Conservation (phyloP, 1,140 invertebrate species). For the Octopus bimaculoides region DNA sequence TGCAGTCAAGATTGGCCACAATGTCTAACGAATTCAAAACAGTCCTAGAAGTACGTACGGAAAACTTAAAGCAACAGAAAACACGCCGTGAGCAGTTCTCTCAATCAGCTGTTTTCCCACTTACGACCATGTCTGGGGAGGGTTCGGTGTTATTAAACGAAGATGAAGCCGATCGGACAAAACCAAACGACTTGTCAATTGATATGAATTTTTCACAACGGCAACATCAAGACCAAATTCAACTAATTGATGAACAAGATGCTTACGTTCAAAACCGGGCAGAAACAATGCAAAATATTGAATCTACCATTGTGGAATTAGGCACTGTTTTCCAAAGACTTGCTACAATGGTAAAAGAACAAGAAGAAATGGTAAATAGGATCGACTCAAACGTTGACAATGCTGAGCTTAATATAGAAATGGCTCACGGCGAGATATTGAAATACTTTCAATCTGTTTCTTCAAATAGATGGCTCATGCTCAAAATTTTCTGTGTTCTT, state of each 20-base stretch:
- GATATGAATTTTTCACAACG: constrained; percentile 53
- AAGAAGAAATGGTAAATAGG: constrained; percentile 96
- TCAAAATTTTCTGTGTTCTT: constrained; percentile 97
- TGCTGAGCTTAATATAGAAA: constrained; percentile 93
- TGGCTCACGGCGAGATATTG: constrained; percentile 93
- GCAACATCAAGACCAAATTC: constrained; percentile 63
- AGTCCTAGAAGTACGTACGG: constrained; percentile 84
- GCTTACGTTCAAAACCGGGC: constrained; percentile 87
- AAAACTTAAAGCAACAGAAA: constrained; percentile 96
- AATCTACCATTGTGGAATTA: constrained; percentile 98
- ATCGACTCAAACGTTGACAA: constrained; percentile 98
- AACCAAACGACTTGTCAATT: constrained; percentile 47
- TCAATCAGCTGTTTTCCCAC: constrained; percentile 65
- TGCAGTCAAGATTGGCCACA: constrained; percentile 89
- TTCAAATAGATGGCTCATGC: constrained; percentile 98
- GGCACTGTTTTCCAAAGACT: constrained; percentile 97
- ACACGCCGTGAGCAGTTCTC: constrained; percentile 91
- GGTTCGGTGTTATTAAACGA: constrained; percentile 61
- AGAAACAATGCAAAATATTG: constrained; percentile 98
- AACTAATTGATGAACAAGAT: constrained; percentile 76
- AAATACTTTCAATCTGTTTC: constrained; percentile 98
- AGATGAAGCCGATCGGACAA: constrained; percentile 52
- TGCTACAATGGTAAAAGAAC: constrained; percentile 98
- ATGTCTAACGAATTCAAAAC: constrained; percentile 98
- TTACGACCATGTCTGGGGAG: constrained; percentile 60